Conservation (phyloP, 2,888 invertebrate species). For the Eremobia ochroleuca region DNA sequence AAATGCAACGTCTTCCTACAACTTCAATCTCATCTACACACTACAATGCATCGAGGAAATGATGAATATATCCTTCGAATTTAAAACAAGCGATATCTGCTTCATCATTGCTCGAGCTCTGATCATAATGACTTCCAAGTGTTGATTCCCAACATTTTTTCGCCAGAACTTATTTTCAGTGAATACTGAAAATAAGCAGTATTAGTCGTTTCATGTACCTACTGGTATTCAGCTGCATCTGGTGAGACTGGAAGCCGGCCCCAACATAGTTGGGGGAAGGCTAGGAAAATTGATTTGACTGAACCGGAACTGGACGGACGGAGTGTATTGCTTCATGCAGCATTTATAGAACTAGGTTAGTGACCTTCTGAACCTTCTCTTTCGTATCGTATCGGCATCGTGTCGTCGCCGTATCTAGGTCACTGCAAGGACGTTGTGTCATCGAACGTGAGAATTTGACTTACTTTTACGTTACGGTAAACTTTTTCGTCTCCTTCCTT, state of each 20-base stretch:
- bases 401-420: constrained; percentile 46
- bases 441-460: constrained; percentile 56
- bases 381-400: constrained; percentile 29
- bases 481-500: constrained; percentile 39
- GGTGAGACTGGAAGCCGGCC: neutral
- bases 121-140: neutral
- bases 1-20: neutral
- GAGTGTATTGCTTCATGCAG: neutral
- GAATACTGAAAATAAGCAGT: neutral
- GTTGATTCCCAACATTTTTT: neutral
- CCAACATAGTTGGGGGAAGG: neutral
- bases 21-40: neutral
- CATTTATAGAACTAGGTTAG: neutral
- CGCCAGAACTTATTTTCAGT: neutral
- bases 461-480: constrained; percentile 67
- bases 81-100: neutral
- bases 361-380: constrained; percentile 8
- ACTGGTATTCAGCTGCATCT: neutral
- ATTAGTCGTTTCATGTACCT: neutral
- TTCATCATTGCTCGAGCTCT: neutral
- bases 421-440: constrained; percentile 66
- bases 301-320: too few species aligned
- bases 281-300: neutral
- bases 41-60: neutral
- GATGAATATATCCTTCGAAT: too few species aligned